Evolutionary conservation across 2,797 vertebrate genomes (phyloP), one percentile per base, ranked within the genome.

Genomic region (Sebastes goodei): DNA sequence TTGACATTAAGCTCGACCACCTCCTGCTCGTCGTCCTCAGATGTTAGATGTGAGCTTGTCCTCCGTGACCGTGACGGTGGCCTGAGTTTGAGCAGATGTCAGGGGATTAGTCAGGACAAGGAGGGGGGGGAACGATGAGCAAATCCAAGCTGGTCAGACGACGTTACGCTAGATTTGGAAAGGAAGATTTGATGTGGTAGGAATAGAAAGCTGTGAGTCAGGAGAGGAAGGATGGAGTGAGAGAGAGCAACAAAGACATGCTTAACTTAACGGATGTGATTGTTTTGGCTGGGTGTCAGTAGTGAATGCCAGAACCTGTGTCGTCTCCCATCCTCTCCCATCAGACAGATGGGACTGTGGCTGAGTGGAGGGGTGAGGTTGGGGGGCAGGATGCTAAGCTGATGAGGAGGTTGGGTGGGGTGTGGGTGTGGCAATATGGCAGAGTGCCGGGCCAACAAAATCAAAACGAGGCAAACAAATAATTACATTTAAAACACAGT

Each of bases 71-170:
- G 6, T 66, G 63, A 62, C n/a, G 2, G 46, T 1, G 9, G 35
- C 59, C 52, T 15, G 64, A 55, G 60, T 62, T 52, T 25, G 38
- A 71, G 20, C 56, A 71, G 55, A 71, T 55, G 60, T 80, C 59
- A 7, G 27, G 7, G 15, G 63, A 79, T 82, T 76, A 64, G 64
- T 30, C 38, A 55, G 35, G 60, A 10, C 4, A 42, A 33, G 12
- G 12, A 10, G n/a, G 29, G 64, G 64, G 1, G 7, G n/a, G 27
- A 2, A 38, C 33, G 12, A 57, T 4, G 42, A 72, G 25, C 53
- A 72, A 23, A 60, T 68, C 46, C 4, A 1, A 3, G 33, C 59
- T 6, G 66, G 30, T 14, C 10, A 49, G 52, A 56, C 3, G 25
- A 14, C 23, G 30, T 62, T 55, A 53, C 0, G 56, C 15, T 52